Evolutionary conservation across 2,113 vertebrate genomes (phyloP).

Genomic region (Eulacestoma nigropectus): DNA sequence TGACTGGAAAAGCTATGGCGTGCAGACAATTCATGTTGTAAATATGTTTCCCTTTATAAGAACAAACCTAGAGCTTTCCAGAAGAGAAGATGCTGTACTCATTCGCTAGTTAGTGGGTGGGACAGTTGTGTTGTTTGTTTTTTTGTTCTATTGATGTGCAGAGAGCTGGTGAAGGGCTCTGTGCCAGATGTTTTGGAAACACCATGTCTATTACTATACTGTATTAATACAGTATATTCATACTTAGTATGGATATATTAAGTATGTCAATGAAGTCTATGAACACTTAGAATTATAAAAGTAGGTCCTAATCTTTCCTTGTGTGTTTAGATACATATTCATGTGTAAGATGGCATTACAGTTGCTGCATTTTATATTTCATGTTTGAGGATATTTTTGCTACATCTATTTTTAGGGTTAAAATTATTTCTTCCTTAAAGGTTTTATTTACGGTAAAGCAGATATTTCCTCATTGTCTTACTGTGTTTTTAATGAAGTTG

Average conservation of each 20-base stretch:
- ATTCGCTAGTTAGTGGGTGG: background rate
- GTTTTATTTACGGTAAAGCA: background rate
- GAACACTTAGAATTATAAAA: background rate
- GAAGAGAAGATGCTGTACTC: background rate
- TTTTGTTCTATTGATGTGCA: background rate
- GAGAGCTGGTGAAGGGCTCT: background rate
- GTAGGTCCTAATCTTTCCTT: background rate
- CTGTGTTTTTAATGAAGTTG: background rate
- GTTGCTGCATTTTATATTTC: background rate
- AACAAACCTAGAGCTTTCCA: background rate
- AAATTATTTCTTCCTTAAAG: background rate
- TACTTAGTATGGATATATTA: background rate
- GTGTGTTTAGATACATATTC: background rate
- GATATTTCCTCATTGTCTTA: background rate
- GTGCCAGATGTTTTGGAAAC: background rate
- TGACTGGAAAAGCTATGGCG: rapidly evolving
- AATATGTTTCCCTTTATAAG: background rate
- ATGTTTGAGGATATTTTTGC: background rate
- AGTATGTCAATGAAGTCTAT: background rate
- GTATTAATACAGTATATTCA: background rate
- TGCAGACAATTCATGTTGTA: background rate
- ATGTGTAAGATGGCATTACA: background rate
- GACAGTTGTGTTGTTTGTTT: background rate
- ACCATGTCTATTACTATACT: background rate
- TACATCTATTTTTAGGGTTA: background rate